A percentile compares a stretch with the other conserved stretches of the same genome.
These are phyloP conservation scores for Pocillopora verrucosa DNA, from an alignment of 64 coral and sea anemone genomes.

Conservation along the genomic window DNA sequence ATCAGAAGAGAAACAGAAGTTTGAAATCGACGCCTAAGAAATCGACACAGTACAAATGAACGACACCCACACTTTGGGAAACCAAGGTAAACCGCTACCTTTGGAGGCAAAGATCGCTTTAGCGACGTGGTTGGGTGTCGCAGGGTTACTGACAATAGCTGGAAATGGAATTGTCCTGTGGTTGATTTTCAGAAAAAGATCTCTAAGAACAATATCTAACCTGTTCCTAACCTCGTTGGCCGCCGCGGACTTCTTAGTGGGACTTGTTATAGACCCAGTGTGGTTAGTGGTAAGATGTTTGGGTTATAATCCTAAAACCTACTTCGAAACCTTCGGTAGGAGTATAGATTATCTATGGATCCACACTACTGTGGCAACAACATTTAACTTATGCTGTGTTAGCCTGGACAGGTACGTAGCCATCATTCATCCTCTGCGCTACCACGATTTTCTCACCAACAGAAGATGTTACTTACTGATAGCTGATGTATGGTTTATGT, in stretches of 20 bases:
- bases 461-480: neutral
- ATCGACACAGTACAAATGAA: neutral
- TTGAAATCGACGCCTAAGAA: no score
- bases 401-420: neutral
- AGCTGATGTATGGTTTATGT: neutral
- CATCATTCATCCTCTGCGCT: conserved; percentile 4
- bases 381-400: conserved; percentile 22
- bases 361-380: conserved; percentile 3
- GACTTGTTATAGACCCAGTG: conserved; percentile 8
- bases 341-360: neutral
- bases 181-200: neutral
- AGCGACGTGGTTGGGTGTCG: neutral
- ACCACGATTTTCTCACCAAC: neutral
- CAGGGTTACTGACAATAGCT: neutral
- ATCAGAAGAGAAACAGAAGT: neutral
- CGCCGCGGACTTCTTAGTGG: conserved; percentile 1
- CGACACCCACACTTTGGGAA: neutral
- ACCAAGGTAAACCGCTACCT: neutral
- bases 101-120: neutral
- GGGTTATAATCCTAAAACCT: neutral
- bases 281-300: neutral
- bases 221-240: neutral
- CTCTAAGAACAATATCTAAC: neutral
- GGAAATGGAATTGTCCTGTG: neutral
- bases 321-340: neutral